Evolutionary conservation across 2,113 vertebrate genomes (phyloP).

Genomic region (Ctenomys sociabilis): DNA sequence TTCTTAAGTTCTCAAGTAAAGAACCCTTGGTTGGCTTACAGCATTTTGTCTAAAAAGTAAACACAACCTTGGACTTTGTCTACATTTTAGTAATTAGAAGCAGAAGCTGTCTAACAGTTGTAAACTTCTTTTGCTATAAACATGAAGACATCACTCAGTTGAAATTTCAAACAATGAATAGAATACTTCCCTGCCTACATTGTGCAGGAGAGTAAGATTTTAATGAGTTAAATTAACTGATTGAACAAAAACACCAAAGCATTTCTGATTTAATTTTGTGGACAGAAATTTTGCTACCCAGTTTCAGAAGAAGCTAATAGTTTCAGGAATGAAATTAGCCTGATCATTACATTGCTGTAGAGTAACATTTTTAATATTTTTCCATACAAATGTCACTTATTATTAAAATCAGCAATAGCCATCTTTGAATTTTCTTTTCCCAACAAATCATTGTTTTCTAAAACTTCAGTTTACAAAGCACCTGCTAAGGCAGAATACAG

Average conservation of each 20-base stretch:
- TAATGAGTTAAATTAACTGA: slow-evolving; percentile 14
- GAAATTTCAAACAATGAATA: slow-evolving; percentile 53
- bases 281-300: slow-evolving; percentile 9
- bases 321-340: slow-evolving; percentile 57
- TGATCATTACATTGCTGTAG: slow-evolving; percentile 14
- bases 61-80: slow-evolving; percentile 14
- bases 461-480: not conserved
- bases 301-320: slow-evolving; percentile 42
- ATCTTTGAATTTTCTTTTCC: slow-evolving; percentile 50
- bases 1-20: slow-evolving; percentile 54
- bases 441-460: slow-evolving; percentile 41
- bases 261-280: slow-evolving; percentile 3
- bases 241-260: not conserved
- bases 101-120: not conserved
- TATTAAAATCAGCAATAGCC: slow-evolving; percentile 52
- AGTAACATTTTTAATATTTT: slow-evolving; percentile 41
- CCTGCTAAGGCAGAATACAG: too few relatives aligned
- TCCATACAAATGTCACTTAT: not conserved
- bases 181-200: not conserved
- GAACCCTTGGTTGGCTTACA: slow-evolving; percentile 6
- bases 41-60: slow-evolving; percentile 47
- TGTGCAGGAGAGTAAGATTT: slow-evolving; percentile 1
- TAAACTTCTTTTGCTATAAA: slow-evolving; percentile 41
- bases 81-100: slow-evolving; percentile 52
- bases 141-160: not conserved